phyloP scores from a whole-genome alignment of 2,113 vertebrate species.

The Sander vitreus region DNA sequence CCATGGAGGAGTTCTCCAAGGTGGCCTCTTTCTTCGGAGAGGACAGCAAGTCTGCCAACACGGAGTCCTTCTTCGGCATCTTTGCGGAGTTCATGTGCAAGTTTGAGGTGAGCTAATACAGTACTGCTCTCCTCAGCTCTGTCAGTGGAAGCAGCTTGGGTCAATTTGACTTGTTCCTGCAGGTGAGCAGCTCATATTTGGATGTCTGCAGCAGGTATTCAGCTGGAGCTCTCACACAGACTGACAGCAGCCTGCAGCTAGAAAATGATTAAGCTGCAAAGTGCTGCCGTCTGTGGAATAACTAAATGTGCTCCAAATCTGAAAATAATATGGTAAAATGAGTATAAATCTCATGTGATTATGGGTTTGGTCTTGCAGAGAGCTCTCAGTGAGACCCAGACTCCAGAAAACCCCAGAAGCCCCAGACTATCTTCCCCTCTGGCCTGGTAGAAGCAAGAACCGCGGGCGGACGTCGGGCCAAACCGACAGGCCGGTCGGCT shows the following conservation, averaged over 20 bases:
- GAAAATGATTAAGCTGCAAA: constrained; percentile 28
- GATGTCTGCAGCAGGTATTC: constrained; percentile 15
- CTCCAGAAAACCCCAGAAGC: constrained; percentile 88
- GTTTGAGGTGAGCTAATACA: constrained; percentile 90
- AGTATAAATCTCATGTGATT: constrained; percentile 17
- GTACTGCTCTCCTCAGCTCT: not conserved
- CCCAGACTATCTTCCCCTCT: constrained; percentile 91
- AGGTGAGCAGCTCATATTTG: constrained; percentile 4
- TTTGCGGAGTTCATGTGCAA: constrained; percentile 96
- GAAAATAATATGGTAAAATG: constrained; percentile 11
- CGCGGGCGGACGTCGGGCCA: constrained; percentile 10
- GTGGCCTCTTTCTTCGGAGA: constrained; percentile 95
- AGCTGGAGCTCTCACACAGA: not conserved
- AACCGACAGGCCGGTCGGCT: constrained; percentile 26
- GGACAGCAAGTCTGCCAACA: constrained; percentile 92
- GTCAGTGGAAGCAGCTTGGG: not conserved
- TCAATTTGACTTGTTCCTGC: constrained; percentile 12
- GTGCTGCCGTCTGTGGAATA: constrained; percentile 24
- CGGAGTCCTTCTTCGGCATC: constrained; percentile 96
- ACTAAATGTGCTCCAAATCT: constrained; percentile 18
- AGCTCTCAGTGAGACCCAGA: constrained; percentile 91
- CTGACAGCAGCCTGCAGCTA: constrained; percentile 52
- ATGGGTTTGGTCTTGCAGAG: constrained; percentile 82
- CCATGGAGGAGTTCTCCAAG: constrained; percentile 93
- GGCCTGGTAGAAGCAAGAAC: constrained; percentile 89